Conservation (phyloP, 2,888 invertebrate genomes). For the Linnaemya vulpina region DNA sequence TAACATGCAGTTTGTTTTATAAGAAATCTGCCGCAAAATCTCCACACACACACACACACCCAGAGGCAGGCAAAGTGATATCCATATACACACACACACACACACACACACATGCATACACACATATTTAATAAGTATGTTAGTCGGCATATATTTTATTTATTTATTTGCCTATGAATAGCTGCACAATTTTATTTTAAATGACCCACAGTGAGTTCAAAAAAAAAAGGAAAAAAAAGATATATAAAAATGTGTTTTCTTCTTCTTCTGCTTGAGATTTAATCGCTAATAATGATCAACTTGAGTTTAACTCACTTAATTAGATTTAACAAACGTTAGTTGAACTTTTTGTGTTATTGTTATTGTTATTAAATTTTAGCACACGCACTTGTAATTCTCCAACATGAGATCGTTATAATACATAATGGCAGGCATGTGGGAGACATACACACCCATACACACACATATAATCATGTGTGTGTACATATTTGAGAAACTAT, state of each 20-base stretch:
- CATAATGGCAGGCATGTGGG: not conserved
- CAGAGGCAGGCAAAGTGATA: not conserved
- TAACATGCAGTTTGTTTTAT: constrained; percentile 26
- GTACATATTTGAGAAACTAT: too few species aligned
- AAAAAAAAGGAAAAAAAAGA: not conserved
- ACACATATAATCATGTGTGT: too few species aligned
- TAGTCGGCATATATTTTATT: not conserved
- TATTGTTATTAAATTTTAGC: constrained; percentile 18
- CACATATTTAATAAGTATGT: not conserved
- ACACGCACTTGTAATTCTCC: not conserved
- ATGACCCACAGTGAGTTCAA: constrained; percentile 35
- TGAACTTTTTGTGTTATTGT: constrained; percentile 52
- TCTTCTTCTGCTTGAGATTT: constrained; percentile 48
- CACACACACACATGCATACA: not conserved
- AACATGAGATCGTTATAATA: constrained; percentile 1
- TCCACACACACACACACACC: constrained; percentile 19
- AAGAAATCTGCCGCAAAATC: constrained; percentile 45
- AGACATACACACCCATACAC: too few species aligned
- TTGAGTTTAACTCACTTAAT: constrained; percentile 65
- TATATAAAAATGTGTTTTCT: constrained; percentile 5
- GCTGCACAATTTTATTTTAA: not conserved
- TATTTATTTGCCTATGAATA: not conserved
- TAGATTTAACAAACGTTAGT: constrained; percentile 60
- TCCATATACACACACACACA: not conserved
- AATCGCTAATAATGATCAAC: constrained; percentile 55